Evolutionary conservation across 2,888 invertebrate species (phyloP), one percentile per base, ranked within the genome.

Genomic region (Cheilosia soror): DNA sequence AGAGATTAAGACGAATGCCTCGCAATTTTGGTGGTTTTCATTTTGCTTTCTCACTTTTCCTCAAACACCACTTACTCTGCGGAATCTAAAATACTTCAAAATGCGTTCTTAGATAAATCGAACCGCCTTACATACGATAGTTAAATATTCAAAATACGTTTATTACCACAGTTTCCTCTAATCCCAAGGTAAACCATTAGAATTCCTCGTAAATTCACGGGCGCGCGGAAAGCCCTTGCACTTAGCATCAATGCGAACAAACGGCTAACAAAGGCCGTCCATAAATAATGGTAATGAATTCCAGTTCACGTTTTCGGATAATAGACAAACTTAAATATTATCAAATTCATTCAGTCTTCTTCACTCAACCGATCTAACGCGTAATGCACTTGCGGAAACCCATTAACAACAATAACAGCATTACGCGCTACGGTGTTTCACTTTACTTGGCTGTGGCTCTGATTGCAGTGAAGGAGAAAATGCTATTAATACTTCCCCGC

Each of bases 301-400:
- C 33, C 69, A 44, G 55, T 20, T 62, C 42, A 62, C 29, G 60
- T 33, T 57, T 71, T 57, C 66, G 49, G 60, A 60, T 60, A 57
- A 29, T 65, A 76, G 66, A 49, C 40, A 76, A 75, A 29, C 69
- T n/a, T n/a, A n/a, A n/a, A n/a, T 47, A 62, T 77, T 77, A 77
- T 42, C 55, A 57, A 57, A 75, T 75, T 55, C 40, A 53, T 62
- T 55, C 55, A 57, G 44, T 68, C 68, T 60, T 81, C 55, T 68
- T 51, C 29, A 72, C 29, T 15, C 29, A 51, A 65, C 20, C 75
- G 31, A 20, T 69, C 57, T 33, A 72, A 68, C 68, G 62, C 53
- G n/a, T n/a, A 78, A 68, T 63, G 51, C 57, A 78, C 68, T 83
- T 51, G 62, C 78, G 83, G 78, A 83, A 78, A 68, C 78, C 78